A percentile compares a stretch with the other conserved stretches of the same genome.
phyloP scores from a whole-genome alignment of 2,797 vertebrate genomes.

The Pangasius djambal region DNA sequence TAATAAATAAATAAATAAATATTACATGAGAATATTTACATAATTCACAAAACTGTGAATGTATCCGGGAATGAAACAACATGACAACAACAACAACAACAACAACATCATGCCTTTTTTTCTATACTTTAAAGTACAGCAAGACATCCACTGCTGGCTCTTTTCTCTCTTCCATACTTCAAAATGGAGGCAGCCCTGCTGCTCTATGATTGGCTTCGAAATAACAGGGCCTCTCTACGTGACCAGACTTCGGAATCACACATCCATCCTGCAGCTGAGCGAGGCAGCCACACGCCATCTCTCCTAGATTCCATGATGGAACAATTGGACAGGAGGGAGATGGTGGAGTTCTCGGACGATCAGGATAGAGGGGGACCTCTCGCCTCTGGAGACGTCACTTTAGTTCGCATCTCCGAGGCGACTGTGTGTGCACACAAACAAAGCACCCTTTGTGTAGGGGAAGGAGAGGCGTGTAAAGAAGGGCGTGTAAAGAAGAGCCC shows the following conservation, averaged over 20 bases:
- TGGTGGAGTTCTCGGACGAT: slow-evolving; percentile 34
- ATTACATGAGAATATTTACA: background rate
- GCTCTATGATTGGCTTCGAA: slow-evolving; percentile 40
- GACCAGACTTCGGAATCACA: slow-evolving; percentile 44
- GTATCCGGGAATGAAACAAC: background rate
- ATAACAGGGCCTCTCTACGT: slow-evolving; percentile 40
- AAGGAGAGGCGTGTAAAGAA: slow-evolving; percentile 45
- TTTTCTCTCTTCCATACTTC: slow-evolving; percentile 48
- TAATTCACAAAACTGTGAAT: background rate
- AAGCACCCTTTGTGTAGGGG: slow-evolving; percentile 75
- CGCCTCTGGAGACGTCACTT: slow-evolving; percentile 75
- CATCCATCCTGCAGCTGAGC: slow-evolving; percentile 42
- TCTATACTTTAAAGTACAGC: background rate
- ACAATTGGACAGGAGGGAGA: slow-evolving; percentile 50
- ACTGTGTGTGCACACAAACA: slow-evolving; percentile 74
- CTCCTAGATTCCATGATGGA: slow-evolving; percentile 23
- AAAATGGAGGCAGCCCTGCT: slow-evolving; percentile 55
- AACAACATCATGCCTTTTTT: background rate
- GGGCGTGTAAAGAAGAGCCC: slow-evolving; percentile 32
- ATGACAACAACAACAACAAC: background rate
- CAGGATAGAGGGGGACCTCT: slow-evolving; percentile 53
- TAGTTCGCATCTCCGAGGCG: slow-evolving; percentile 76
- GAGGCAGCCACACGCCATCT: slow-evolving; percentile 22
- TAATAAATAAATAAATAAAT: background rate
- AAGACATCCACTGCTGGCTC: slow-evolving; percentile 23